Conservation (phyloP, 2,797 vertebrate species). For the Masticophis lateralis region DNA sequence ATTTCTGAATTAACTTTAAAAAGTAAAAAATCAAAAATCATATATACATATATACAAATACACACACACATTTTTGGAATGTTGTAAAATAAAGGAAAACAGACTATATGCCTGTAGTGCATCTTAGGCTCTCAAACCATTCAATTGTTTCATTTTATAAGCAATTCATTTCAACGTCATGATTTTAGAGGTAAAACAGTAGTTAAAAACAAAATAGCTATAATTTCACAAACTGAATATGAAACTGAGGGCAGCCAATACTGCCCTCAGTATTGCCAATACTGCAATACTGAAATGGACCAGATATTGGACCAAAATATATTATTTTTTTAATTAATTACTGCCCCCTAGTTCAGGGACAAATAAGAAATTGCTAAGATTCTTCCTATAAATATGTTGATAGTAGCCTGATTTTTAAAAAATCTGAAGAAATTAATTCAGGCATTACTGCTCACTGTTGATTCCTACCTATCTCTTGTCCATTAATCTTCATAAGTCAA, state of each 20-base stretch:
- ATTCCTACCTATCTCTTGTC: background rate
- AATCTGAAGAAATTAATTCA: background rate
- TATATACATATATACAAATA: too few relatives aligned
- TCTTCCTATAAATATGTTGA: background rate
- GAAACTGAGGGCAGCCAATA: background rate
- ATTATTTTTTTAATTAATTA: background rate
- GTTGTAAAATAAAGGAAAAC: background rate
- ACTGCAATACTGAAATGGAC: background rate
- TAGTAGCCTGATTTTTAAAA: background rate
- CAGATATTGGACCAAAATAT: background rate
- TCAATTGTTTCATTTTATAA: background rate
- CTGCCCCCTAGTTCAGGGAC: background rate
- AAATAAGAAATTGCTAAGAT: background rate
- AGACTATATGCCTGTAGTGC: background rate
- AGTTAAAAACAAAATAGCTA: background rate
- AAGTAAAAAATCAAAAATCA: background rate
- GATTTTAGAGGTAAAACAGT: background rate
- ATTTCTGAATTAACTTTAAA: background rate
- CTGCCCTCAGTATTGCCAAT: too few relatives aligned
- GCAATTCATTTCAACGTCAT: background rate
- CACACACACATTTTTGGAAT: background rate
- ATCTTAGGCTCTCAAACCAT: background rate
- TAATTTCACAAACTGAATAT: background rate
- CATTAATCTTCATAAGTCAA: background rate
- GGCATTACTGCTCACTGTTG: background rate